Conservation (phyloP, 2,888 invertebrate genomes). For the Diplazon laetatorius region DNA sequence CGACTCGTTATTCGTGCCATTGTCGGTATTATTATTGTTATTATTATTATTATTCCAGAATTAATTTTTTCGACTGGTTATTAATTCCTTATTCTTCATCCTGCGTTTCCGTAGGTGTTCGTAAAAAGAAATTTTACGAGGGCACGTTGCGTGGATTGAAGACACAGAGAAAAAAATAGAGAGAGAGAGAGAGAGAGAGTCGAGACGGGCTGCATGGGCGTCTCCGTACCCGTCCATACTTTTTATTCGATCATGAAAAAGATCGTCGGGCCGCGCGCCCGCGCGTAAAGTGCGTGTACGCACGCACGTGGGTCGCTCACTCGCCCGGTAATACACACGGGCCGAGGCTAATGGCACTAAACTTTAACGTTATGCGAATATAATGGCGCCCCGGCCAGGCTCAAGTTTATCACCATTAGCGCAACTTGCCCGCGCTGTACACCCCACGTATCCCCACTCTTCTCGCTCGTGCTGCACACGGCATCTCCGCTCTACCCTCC, state of each 20-base stretch:
- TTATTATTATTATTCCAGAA: too few species aligned
- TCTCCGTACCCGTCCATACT: neutral
- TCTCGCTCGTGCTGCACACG: too few species aligned
- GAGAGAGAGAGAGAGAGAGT: neutral
- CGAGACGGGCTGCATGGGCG: neutral
- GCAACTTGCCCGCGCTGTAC: slow-evolving; percentile 37
- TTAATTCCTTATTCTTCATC: too few species aligned
- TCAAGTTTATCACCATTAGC: slow-evolving; percentile 63
- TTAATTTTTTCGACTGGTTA: neutral
- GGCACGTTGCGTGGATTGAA: neutral
- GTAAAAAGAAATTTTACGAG: slow-evolving; percentile 24
- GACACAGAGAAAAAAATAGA: too few species aligned
- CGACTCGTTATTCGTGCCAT: neutral
- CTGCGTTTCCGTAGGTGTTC: slow-evolving; percentile 21
- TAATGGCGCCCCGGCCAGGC: slow-evolving; percentile 48
- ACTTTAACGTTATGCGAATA: slow-evolving; percentile 61
- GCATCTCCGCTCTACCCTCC: neutral
- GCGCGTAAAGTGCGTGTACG: slow-evolving; percentile 9
- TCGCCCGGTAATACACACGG: neutral
- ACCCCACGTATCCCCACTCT: neutral
- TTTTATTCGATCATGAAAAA: slow-evolving; percentile 42
- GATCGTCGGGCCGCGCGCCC: neutral
- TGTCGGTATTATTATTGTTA: slow-evolving; percentile 10
- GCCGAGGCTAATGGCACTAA: slow-evolving; percentile 55
- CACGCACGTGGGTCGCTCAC: slow-evolving; percentile 27